Percentiles rank a stretch among this genome's conserved stretches.
These are phyloP conservation scores for Ariolimax columbianus DNA, from an alignment of 2,888 invertebrate species.

Conservation along the genomic window DNA sequence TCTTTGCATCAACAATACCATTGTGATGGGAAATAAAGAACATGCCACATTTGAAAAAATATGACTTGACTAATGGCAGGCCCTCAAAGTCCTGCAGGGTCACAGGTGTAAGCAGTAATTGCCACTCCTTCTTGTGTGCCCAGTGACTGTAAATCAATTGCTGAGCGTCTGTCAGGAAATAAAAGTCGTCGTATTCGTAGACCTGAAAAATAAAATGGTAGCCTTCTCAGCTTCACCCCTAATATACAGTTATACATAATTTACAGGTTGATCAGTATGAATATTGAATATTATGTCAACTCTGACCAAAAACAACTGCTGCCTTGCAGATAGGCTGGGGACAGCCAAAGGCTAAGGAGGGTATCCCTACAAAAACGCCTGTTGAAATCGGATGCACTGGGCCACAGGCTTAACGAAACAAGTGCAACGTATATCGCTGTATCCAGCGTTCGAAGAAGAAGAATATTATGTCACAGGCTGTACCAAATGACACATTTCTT, in stretches of 20 bases:
- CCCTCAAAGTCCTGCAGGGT: constrained; percentile 77
- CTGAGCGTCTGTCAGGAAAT: constrained; percentile 98
- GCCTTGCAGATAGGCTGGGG: too few relatives aligned
- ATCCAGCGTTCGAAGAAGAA: too few relatives aligned
- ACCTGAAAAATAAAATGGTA: constrained; percentile 60
- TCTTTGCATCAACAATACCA: constrained; percentile 75
- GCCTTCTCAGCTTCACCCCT: not conserved
- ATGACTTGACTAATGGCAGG: constrained; percentile 78
- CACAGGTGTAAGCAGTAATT: constrained; percentile 72
- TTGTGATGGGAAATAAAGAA: constrained; percentile 74
- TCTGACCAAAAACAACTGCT: too few relatives aligned
- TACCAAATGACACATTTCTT: too few relatives aligned
- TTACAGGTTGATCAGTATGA: not conserved
- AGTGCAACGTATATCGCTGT: too few relatives aligned
- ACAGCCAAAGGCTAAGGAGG: too few relatives aligned
- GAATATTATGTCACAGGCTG: too few relatives aligned
- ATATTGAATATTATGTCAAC: too few relatives aligned
- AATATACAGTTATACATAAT: not conserved
- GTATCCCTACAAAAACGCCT: too few relatives aligned
- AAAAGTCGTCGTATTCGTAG: constrained; percentile 99
- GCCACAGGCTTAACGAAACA: too few relatives aligned
- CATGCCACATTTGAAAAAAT: constrained; percentile 79
- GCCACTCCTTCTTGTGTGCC: constrained; percentile 77
- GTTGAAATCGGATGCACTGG: too few relatives aligned
- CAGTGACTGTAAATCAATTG: constrained; percentile 79